Evolutionary conservation across 2,113 vertebrate species (phyloP).

Genomic region (Microcebus lehilahytsara): DNA sequence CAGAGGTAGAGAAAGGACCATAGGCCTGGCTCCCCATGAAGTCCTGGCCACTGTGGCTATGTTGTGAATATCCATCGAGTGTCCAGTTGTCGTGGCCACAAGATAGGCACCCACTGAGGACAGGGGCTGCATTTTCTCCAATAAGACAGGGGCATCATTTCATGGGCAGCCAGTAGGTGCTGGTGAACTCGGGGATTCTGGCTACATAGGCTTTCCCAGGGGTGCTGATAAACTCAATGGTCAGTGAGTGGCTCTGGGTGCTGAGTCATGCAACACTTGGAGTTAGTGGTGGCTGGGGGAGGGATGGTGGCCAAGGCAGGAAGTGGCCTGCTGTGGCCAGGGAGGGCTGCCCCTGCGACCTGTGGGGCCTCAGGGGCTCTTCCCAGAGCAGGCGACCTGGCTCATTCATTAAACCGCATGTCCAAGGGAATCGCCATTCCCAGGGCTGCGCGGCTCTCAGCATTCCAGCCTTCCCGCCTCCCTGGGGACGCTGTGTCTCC

Average conservation of each 20-base stretch:
- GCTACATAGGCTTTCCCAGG: not conserved
- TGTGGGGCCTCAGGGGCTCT: not conserved
- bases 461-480: slow-evolving; percentile 55
- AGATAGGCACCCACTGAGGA: not conserved
- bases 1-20: not conserved
- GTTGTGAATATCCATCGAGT: not conserved
- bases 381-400: slow-evolving; percentile 50
- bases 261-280: slow-evolving; percentile 63
- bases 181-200: not conserved
- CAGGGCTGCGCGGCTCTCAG: not conserved
- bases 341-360: not conserved
- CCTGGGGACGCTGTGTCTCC: slow-evolving; percentile 70
- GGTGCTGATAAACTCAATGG: not conserved
- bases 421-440: slow-evolving; percentile 62
- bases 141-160: not conserved
- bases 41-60: not conserved
- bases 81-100: not conserved
- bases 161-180: not conserved
- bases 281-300: not conserved
- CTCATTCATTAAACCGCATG: slow-evolving; percentile 57
- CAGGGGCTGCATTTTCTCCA: not conserved
- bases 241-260: not conserved
- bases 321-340: slow-evolving; percentile 45
- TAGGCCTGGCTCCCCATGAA: not conserved
- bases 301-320: slow-evolving; percentile 55